A percentile compares a stretch with the other conserved stretches of the same genome.
Conservation (phyloP, 2,888 invertebrate genomes). For the Stenchaetothrips biformis region DNA sequence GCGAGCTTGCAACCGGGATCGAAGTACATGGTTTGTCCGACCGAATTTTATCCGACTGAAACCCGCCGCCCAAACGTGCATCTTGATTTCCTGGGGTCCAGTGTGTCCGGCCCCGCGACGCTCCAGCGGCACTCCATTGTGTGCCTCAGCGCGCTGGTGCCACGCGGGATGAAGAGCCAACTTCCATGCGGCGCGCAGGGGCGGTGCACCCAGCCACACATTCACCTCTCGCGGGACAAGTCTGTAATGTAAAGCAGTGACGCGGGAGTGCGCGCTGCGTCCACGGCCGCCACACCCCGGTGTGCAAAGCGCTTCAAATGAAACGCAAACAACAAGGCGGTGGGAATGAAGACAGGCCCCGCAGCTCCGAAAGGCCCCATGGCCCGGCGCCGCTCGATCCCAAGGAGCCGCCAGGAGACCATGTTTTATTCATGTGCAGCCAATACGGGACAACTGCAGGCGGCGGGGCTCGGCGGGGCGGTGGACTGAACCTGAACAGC, state of each 20-base stretch:
- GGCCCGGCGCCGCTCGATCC: not conserved
- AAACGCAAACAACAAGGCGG: not conserved
- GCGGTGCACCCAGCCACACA: too few species aligned
- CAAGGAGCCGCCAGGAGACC: not conserved
- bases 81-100: not conserved
- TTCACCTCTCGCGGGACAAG: too few species aligned
- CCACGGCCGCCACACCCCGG: not conserved
- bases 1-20: too few species aligned
- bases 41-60: not conserved
- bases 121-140: too few species aligned
- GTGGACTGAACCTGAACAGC: not conserved
- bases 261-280: not conserved
- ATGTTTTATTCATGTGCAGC: conserved; percentile 9
- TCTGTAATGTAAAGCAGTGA: too few species aligned
- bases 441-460: not conserved
- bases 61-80: not conserved
- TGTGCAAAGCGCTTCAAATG: not conserved
- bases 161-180: too few species aligned
- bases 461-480: not conserved
- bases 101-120: too few species aligned
- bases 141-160: too few species aligned
- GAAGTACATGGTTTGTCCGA: not conserved
- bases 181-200: too few species aligned
- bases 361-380: too few species aligned
- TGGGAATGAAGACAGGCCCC: not conserved